Percentiles rank a stretch among this genome's conserved stretches.
These are phyloP conservation scores for Rallus limicola DNA, from an alignment of 2,113 vertebrate species.

Conservation along the genomic window DNA sequence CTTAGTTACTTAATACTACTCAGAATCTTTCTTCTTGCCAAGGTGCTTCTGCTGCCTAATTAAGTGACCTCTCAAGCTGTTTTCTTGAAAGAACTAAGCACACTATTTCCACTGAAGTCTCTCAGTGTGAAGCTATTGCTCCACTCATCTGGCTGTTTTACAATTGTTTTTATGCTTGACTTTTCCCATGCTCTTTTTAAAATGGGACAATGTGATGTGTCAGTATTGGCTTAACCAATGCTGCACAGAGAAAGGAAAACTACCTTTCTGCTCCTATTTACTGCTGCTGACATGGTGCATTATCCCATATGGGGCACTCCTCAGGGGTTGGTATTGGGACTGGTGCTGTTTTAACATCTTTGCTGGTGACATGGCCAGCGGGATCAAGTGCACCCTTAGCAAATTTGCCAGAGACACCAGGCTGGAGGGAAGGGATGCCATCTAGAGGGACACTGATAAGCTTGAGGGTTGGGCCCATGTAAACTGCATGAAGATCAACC, in stretches of 20 bases:
- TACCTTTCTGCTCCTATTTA: background rate
- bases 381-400: too few species aligned
- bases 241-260: background rate
- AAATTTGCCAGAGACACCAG: too few species aligned
- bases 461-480: too few species aligned
- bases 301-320: background rate
- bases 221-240: background rate
- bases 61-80: background rate
- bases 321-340: too few species aligned
- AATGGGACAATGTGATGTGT: background rate
- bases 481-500: too few species aligned
- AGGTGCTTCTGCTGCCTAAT: background rate
- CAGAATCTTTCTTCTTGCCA: background rate
- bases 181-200: background rate
- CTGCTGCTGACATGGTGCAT: background rate
- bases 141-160: background rate
- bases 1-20: background rate
- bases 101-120: background rate
- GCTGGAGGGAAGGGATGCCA: too few species aligned
- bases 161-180: background rate
- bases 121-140: background rate
- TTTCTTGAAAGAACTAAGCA: background rate
- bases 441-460: too few species aligned
- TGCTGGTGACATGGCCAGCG: too few species aligned
- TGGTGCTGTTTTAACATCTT: too few species aligned